A percentile compares a stretch with the other conserved stretches of the same genome.
phyloP scores from a whole-genome alignment of 1,140 invertebrate genomes.

The Zaprionus vittiger region DNA sequence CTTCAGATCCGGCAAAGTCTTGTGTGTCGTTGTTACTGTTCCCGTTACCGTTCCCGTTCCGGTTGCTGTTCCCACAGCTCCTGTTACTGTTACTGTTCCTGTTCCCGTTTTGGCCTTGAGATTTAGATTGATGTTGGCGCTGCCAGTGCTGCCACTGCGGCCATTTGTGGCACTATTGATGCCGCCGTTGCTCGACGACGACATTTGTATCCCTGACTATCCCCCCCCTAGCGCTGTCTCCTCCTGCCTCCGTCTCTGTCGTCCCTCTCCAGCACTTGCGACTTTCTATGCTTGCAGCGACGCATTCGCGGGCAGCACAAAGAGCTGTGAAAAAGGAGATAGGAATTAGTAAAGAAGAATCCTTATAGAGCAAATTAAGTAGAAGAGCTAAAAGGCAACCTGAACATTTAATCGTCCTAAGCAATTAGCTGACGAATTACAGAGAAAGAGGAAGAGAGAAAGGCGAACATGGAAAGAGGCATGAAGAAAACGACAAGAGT shows the following conservation, averaged over 20 bases:
- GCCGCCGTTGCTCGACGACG: constrained; percentile 74
- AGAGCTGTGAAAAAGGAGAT: constrained; percentile 10
- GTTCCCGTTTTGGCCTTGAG: constrained; percentile 46
- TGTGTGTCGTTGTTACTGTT: constrained; percentile 46
- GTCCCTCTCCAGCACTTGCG: neutral
- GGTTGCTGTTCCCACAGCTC: constrained; percentile 9
- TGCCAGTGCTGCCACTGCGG: constrained; percentile 75
- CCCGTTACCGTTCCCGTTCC: constrained; percentile 10
- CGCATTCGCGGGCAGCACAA: constrained; percentile 43
- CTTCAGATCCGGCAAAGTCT: constrained; percentile 73
- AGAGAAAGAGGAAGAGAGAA: neutral
- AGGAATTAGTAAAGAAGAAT: constrained; percentile 36
- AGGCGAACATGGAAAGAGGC: neutral
- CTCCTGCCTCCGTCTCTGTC: neutral
- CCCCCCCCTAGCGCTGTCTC: constrained; percentile 5
- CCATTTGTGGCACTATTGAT: constrained; percentile 80
- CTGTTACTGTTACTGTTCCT: constrained; percentile 9
- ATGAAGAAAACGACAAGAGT: neutral
- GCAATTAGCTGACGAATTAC: constrained; percentile 31
- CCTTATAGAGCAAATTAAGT: constrained; percentile 27
- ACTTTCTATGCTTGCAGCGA: constrained; percentile 30
- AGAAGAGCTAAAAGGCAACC: constrained; percentile 16
- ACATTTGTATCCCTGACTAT: constrained; percentile 59
- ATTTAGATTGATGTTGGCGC: constrained; percentile 71
- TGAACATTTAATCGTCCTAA: constrained; percentile 37